Percentiles rank a stretch among this genome's conserved stretches.
Conservation (phyloP, 1,140 invertebrate genomes). For the Hypothenemus hampei region DNA sequence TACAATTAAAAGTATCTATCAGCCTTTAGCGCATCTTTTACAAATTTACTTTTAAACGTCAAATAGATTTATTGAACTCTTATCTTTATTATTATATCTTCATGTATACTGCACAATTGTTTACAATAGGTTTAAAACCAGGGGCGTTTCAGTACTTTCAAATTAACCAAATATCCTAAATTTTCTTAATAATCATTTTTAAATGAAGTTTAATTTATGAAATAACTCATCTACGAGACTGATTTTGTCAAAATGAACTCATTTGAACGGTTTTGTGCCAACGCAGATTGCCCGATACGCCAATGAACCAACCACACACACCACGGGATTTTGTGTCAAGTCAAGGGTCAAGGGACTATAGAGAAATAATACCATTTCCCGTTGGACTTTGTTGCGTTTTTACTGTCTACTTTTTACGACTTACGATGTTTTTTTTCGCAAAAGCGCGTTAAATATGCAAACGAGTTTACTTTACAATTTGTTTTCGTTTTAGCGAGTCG, state of each 20-base stretch:
- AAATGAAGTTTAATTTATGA: background rate
- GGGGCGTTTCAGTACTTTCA: background rate
- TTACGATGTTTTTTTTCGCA: background rate
- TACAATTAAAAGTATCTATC: no score
- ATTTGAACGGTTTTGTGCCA: background rate
- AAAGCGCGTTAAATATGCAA: background rate
- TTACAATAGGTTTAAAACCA: slow-evolving; percentile 1
- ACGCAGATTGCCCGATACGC: background rate
- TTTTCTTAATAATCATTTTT: background rate
- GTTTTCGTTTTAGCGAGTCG: no score
- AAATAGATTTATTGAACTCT: slow-evolving; percentile 15
- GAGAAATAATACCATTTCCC: slow-evolving; percentile 17
- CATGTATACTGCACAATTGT: slow-evolving; percentile 8
- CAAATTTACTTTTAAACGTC: slow-evolving; percentile 12
- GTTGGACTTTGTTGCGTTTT: slow-evolving; percentile 15
- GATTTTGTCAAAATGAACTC: background rate
- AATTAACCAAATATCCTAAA: background rate
- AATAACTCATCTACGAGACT: background rate
- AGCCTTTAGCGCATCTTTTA: no score
- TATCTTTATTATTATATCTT: slow-evolving; percentile 13
- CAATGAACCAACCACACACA: background rate
- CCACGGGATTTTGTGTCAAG: slow-evolving; percentile 16
- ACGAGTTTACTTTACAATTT: no score
- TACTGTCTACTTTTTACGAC: slow-evolving; percentile 9
- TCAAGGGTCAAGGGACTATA: slow-evolving; percentile 15